These are phyloP conservation scores for Hafferia zeledoni DNA, from an alignment of 2,797 vertebrate species.

Conservation along the genomic window DNA sequence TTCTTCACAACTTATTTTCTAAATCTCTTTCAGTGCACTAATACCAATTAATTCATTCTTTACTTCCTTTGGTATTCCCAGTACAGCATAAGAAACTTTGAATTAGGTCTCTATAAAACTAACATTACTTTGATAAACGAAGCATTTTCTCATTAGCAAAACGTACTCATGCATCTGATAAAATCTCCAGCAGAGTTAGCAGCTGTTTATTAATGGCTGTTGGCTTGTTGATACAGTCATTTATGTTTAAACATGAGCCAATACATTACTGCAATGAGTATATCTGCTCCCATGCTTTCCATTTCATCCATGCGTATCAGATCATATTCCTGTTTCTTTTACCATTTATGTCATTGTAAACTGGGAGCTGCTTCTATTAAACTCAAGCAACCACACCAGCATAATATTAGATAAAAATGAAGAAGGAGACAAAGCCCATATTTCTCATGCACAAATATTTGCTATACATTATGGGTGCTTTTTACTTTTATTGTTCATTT, in stretches of 20 bases:
- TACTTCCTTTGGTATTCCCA: conserved; percentile 16
- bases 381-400: background rate
- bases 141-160: conserved; percentile 69
- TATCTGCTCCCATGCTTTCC: conserved; percentile 34
- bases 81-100: conserved; percentile 3
- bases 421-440: background rate
- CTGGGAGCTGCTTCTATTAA: background rate
- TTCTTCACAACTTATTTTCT: background rate
- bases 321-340: conserved; percentile 3
- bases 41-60: background rate
- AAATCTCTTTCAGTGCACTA: conserved; percentile 10
- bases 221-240: conserved; percentile 62
- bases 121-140: conserved; percentile 64
- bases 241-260: conserved; percentile 70
- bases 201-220: conserved; percentile 68
- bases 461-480: conserved; percentile 29
- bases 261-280: conserved; percentile 39
- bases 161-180: conserved; percentile 59
- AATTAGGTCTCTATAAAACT: conserved; percentile 58
- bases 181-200: conserved; percentile 59
- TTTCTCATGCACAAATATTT: conserved; percentile 22
- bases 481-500: conserved; percentile 52
- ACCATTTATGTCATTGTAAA: background rate
- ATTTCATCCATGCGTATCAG: conserved; percentile 47
- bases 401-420: background rate